Evolutionary conservation across 2,888 invertebrate species (phyloP).

Genomic region (Quadroppia sp.): DNA sequence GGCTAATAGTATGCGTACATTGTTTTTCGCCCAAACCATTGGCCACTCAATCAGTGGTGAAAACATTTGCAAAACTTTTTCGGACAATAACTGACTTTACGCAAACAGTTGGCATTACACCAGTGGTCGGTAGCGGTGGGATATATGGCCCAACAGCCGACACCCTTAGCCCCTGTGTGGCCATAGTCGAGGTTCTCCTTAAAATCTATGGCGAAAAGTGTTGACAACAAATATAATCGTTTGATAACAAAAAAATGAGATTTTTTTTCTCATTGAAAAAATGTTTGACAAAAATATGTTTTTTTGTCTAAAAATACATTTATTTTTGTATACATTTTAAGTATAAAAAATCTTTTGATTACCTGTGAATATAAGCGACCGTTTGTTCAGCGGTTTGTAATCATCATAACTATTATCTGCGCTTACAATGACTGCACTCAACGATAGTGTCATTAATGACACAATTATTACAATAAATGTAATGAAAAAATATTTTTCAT

Average conservation of each 20-base stretch:
- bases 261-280: background rate
- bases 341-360: background rate
- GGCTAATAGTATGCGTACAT: no score
- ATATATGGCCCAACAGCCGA: background rate
- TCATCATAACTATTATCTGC: background rate
- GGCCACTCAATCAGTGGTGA: no score
- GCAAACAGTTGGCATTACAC: constrained; percentile 22
- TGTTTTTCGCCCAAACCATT: no score
- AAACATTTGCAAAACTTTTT: background rate
- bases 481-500: no score
- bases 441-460: no score
- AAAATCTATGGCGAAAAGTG: background rate
- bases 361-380: background rate
- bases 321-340: background rate
- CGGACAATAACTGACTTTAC: constrained; percentile 1
- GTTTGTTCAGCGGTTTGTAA: background rate
- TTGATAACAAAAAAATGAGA: background rate
- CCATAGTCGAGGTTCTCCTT: background rate
- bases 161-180: background rate
- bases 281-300: background rate
- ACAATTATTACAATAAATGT: no score
- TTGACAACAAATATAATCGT: background rate
- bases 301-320: background rate
- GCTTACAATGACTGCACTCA: no score
- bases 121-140: background rate